Conservation (phyloP, 30 jellyfish, hydroid and myxozoan genomes). For the Aurelia sp. region DNA sequence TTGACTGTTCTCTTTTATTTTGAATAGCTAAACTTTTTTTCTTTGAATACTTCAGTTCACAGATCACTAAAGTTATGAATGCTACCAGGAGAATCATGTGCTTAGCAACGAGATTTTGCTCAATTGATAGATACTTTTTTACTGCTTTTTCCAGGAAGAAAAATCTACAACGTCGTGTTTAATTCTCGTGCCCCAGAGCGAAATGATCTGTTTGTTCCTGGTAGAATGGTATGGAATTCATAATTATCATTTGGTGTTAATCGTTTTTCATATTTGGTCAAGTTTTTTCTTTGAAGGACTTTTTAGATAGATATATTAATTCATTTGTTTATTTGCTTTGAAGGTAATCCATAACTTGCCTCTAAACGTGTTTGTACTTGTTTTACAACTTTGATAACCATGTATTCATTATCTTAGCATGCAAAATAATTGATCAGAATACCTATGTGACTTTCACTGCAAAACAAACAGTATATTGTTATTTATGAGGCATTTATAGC, state of each 20-base stretch:
- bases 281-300: no score
- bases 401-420: neutral
- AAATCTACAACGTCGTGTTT: constrained; percentile 75
- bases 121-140: neutral
- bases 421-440: no score
- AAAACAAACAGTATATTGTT: no score
- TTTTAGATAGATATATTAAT: no score
- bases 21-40: neutral
- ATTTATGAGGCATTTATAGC: no score
- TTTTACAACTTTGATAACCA: neutral
- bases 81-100: no score
- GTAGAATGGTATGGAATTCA: constrained; percentile 84
- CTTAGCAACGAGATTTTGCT: no score
- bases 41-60: neutral
- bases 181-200: constrained; percentile 74
- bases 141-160: constrained; percentile 64
- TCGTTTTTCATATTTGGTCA: no score
- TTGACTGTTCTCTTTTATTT: neutral
- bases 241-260: neutral
- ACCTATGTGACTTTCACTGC: no score
- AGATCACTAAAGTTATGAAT: neutral
- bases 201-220: constrained; percentile 93
- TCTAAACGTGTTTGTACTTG: neutral
- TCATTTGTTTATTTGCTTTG: neutral
- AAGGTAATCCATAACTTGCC: neutral